Conservation (phyloP, 2,113 vertebrate genomes). For the Empidonax traillii region DNA sequence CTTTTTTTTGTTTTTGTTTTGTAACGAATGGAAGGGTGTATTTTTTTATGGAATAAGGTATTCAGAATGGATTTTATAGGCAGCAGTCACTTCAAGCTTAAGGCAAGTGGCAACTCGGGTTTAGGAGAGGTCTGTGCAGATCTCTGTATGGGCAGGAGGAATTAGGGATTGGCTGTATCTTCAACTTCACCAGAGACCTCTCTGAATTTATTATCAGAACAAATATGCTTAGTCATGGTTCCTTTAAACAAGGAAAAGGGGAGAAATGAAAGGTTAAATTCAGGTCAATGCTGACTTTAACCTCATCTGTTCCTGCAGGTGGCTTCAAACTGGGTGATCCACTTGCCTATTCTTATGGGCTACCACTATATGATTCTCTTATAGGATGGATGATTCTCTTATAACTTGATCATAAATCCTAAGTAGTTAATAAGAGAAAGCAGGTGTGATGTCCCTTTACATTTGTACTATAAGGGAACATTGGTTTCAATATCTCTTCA, state of each 20-base stretch:
- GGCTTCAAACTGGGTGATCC: neutral
- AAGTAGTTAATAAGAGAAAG: neutral
- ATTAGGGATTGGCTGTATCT: neutral
- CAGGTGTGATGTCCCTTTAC: neutral
- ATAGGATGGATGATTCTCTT: neutral
- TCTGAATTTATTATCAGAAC: fast-evolving
- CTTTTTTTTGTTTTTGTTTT: neutral
- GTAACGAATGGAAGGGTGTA: neutral
- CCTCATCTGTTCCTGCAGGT: neutral
- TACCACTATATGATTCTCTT: neutral
- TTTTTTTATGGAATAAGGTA: neutral
- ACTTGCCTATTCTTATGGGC: neutral
- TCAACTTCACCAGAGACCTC: fast-evolving
- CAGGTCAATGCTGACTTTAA: neutral
- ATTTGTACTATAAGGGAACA: neutral
- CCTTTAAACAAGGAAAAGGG: neutral
- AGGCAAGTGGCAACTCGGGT: neutral
- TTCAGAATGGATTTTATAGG: neutral
- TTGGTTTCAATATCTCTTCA: neutral
- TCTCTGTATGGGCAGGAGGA: neutral
- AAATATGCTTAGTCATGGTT: neutral
- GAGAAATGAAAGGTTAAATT: neutral
- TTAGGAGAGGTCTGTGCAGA: neutral
- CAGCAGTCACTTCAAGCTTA: neutral
- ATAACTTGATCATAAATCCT: neutral